phyloP scores from a whole-genome alignment of 2,797 vertebrate genomes.

The Crax fasciolata region DNA sequence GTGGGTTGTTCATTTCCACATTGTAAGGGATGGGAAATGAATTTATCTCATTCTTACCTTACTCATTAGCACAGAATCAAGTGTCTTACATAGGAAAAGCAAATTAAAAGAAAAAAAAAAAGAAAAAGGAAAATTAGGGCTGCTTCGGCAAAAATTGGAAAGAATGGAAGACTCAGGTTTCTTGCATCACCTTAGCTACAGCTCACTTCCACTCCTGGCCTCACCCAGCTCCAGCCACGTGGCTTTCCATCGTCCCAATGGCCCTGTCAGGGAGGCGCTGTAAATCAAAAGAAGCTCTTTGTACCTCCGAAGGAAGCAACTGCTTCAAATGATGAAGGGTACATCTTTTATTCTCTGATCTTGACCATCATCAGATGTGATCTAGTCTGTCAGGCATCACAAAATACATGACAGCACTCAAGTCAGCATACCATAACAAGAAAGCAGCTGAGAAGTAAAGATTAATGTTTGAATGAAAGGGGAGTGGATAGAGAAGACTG shows the following conservation, averaged over 20 bases:
- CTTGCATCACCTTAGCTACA: background rate
- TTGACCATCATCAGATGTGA: constrained; percentile 4
- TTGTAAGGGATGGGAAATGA: constrained; percentile 17
- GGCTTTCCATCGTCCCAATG: background rate
- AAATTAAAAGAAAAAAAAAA: fast-evolving
- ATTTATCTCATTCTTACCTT: background rate
- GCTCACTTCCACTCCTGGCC: background rate
- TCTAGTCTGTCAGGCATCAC: constrained; percentile 6
- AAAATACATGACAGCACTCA: constrained; percentile 7
- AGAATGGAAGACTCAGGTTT: background rate
- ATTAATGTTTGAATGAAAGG: constrained; percentile 1
- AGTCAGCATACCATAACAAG: constrained; percentile 32
- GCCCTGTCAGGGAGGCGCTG: background rate
- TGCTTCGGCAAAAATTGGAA: background rate
- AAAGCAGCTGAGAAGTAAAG: constrained; percentile 12
- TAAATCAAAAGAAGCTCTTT: background rate
- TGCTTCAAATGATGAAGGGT: background rate
- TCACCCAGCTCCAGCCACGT: background rate
- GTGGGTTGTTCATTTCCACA: constrained; percentile 1
- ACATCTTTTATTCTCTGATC: constrained; percentile 47
- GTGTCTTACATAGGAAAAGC: background rate
- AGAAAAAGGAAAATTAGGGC: fast-evolving
- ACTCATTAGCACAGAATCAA: background rate
- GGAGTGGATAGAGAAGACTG: background rate
- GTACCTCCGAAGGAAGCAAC: background rate